Evolutionary conservation across 2,113 vertebrate genomes (phyloP).

Genomic region (Uria aalge): DNA sequence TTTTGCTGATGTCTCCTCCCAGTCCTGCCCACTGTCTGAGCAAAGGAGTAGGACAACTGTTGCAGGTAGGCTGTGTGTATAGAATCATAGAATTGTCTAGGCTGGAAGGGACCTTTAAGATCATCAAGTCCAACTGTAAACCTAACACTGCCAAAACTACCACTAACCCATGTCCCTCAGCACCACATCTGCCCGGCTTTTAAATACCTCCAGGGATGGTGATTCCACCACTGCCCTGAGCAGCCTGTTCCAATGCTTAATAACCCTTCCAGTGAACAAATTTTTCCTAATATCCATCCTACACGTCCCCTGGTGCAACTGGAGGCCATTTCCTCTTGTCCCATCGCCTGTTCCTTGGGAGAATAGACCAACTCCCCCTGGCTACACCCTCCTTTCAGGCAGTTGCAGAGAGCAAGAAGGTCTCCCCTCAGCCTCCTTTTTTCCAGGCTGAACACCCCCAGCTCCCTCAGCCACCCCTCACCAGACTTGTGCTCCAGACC

Average conservation of each 20-base stretch:
- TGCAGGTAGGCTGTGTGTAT: too few species aligned
- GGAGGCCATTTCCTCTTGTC: background rate
- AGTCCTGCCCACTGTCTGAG: background rate
- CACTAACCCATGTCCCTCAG: background rate
- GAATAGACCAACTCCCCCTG: background rate
- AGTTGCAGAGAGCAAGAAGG: background rate
- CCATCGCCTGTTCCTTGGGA: background rate
- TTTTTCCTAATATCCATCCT: background rate
- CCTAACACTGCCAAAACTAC: background rate
- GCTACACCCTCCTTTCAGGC: background rate
- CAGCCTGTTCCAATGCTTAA: background rate
- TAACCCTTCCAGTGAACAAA: background rate
- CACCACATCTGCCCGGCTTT: background rate
- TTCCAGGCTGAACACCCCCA: background rate
- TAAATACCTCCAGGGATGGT: background rate
- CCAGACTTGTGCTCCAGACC: background rate
- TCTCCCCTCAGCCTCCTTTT: background rate
- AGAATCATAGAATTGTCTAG: background rate
- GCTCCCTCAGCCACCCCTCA: background rate
- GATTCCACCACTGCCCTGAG: too few species aligned
- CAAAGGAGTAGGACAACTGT: background rate
- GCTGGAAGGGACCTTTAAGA: background rate
- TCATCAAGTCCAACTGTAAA: background rate
- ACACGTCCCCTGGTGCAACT: background rate
- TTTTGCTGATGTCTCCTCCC: background rate